Evolutionary conservation across 1,140 invertebrate genomes (phyloP), one percentile per base, ranked within the genome.

Genomic region (Thaumetopoea pityocampa): DNA sequence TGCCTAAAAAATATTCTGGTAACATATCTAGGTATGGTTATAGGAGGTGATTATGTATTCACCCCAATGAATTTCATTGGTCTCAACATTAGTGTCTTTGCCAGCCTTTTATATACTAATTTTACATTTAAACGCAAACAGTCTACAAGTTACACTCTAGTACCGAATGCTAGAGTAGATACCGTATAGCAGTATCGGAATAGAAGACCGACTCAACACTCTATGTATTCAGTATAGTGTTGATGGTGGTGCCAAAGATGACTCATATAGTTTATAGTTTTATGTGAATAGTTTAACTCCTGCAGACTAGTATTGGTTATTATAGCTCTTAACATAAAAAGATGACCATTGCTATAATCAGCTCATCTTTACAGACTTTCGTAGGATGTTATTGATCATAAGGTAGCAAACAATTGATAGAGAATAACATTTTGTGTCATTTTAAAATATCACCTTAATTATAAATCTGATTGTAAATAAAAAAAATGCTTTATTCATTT

Each of bases 11-110:
- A 96, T 79, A 94, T 96, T 46, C 91, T 92, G 54, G 92, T 96
- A 1, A 96, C 94, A 8, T 97, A 95, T 85, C 88, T 97, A 67
- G 98, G 98, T 14, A 99, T 99, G 96, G 89, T 98, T 12, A 94
- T 99, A 37, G 97, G 97, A 26, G 97, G 97, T 6, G 98, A 99
- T 84, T 99, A 99, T 81, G 90, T 98, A 28, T 99, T 98, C 73
- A 93, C 93, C 2, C 91, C 90, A 89, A 80, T 94, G 11, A 99
- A 99, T 78, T 99, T 99, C 86, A 86, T 97, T 47, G 98, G 98
- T 5, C 89, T 82, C n/a, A 82, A 80, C 56, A 77, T 82, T 10
- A 82, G 78, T 67, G 71, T 83, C 1, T 33, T 78, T 16, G 76
- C 71, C 11, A 83, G 79, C 45, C 55, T 83, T 8, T 38, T 76